phyloP scores from a whole-genome alignment of 2,113 vertebrate genomes.

The Charina bottae region DNA sequence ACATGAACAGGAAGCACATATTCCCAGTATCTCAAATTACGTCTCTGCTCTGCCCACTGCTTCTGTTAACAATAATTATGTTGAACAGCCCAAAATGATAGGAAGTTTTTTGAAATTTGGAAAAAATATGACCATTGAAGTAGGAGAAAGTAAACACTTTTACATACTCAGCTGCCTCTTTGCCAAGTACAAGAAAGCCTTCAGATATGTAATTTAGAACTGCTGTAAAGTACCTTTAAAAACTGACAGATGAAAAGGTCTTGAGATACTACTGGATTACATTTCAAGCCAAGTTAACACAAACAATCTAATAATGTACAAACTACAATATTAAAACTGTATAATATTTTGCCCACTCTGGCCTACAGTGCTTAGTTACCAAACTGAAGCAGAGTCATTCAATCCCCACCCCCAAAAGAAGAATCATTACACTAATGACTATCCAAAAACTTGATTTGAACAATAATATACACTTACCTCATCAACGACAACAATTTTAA shows the following conservation, averaged over 20 bases:
- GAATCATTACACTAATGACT: neutral
- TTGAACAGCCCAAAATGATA: neutral
- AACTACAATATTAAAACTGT: neutral
- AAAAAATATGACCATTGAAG: neutral
- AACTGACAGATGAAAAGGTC: neutral
- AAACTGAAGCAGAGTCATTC: neutral
- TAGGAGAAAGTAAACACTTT: neutral
- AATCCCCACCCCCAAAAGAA: neutral
- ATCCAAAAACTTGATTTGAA: neutral
- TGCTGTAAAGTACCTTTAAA: neutral
- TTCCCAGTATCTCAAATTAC: neutral
- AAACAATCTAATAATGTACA: neutral
- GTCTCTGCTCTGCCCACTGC: neutral
- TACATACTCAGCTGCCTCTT: neutral
- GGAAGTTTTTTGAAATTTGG: neutral
- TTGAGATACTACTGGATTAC: neutral
- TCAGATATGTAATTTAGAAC: neutral
- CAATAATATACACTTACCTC: constrained; percentile 78
- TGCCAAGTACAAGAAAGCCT: neutral
- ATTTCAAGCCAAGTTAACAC: neutral
- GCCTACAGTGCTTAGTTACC: neutral
- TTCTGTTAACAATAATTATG: neutral
- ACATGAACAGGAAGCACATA: neutral
- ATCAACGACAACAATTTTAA: constrained; percentile 89
- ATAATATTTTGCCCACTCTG: neutral